Percentiles rank a stretch among this genome's conserved stretches.
Evolutionary conservation across 37 sponge, comb jelly and placozoan species (phyloP).

Genomic region (Beroe ovata): DNA sequence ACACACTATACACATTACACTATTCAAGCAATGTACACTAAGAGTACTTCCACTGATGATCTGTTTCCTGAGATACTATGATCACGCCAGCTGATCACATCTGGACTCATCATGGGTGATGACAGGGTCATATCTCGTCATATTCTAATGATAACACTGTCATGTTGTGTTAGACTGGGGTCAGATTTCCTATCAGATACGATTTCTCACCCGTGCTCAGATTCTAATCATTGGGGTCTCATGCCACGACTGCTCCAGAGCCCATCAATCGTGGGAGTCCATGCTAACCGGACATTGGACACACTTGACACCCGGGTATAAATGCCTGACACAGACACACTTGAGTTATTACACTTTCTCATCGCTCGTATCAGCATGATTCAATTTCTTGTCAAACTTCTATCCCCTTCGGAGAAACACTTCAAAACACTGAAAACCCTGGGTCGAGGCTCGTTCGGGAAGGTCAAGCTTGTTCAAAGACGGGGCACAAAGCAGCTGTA

Average conservation of each 20-base stretch:
- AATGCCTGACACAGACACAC: no score
- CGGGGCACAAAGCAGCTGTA: slow-evolving; percentile 75
- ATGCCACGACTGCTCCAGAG: background rate
- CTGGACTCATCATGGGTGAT: no score
- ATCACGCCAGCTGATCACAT: no score
- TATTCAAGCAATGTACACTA: no score
- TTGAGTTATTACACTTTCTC: no score
- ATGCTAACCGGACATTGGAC: background rate
- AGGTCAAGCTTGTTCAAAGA: slow-evolving; percentile 90
- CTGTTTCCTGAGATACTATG: no score
- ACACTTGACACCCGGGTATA: no score
- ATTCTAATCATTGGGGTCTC: no score
- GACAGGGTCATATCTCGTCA: no score
- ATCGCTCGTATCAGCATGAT: slow-evolving; percentile 35
- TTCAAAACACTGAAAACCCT: slow-evolving; percentile 93
- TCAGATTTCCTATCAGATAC: background rate
- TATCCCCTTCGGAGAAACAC: slow-evolving; percentile 54
- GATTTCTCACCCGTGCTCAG: background rate
- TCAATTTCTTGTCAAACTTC: background rate
- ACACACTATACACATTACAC: no score
- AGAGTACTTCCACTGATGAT: no score
- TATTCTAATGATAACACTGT: no score
- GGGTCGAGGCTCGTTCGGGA: slow-evolving; percentile 95
- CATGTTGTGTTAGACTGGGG: background rate
- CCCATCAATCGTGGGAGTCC: background rate